Conservation (phyloP, 2,113 vertebrate species). For the Natator depressus region DNA sequence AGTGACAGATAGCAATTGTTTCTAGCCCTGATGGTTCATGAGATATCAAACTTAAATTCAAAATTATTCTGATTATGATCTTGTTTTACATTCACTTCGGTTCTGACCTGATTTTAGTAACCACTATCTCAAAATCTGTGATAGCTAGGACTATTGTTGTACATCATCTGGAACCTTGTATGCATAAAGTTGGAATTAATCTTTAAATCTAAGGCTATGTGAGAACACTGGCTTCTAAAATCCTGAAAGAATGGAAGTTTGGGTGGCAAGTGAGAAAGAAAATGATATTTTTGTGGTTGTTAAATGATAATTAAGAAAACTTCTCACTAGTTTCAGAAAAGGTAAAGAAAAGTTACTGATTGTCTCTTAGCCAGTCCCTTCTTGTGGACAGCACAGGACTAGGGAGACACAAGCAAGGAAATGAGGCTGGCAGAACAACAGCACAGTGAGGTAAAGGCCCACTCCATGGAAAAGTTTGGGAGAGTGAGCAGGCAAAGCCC, state of each 20-base stretch:
- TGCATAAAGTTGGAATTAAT: background rate
- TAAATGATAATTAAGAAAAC: background rate
- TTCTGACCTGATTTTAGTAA: background rate
- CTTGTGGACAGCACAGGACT: background rate
- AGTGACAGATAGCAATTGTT: background rate
- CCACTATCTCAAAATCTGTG: background rate
- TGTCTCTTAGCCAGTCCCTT: background rate
- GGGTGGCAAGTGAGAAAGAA: background rate
- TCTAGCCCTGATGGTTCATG: background rate
- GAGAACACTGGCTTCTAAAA: background rate
- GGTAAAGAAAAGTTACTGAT: background rate
- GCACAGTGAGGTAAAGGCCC: background rate
- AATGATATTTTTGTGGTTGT: background rate
- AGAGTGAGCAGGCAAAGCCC: background rate
- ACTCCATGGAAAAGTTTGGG: background rate
- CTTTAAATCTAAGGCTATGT: background rate
- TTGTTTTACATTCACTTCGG: background rate
- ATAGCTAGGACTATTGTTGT: background rate
- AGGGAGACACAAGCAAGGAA: background rate
- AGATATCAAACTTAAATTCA: background rate
- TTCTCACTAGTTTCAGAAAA: background rate
- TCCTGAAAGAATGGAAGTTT: rapidly evolving
- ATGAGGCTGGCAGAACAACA: background rate
- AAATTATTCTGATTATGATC: background rate
- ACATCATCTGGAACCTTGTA: rapidly evolving